Conservation (phyloP, 92 coral and sea anemone genomes). For the Desmophyllum pertusum region DNA sequence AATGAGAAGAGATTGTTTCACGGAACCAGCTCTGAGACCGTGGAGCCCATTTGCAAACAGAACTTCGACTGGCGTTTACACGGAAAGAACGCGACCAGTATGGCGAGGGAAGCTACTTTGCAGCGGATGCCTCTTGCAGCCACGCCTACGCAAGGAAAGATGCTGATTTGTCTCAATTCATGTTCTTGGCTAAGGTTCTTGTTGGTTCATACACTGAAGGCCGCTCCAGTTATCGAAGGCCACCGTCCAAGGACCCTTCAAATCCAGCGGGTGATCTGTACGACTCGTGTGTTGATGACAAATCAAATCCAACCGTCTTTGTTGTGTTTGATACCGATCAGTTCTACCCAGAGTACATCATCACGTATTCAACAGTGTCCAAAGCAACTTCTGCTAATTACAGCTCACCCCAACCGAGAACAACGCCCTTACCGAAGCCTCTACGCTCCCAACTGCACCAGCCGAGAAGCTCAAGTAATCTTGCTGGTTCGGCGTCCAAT, state of each 20-base stretch:
- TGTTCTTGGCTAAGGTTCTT: conserved; percentile 84
- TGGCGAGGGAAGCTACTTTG: conserved; percentile 92
- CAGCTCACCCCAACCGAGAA: not conserved
- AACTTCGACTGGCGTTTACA: conserved; percentile 92
- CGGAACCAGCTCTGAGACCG: conserved; percentile 66
- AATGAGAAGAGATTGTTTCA: conserved; percentile 77
- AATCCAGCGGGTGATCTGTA: conserved; percentile 75
- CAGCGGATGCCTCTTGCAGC: conserved; percentile 69
- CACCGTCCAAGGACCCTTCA: conserved; percentile 73
- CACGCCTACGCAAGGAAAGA: conserved; percentile 56
- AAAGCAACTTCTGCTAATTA: not conserved
- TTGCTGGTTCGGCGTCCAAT: too few species aligned
- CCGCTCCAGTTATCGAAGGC: conserved; percentile 53
- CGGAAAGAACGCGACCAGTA: conserved; percentile 75
- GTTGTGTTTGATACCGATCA: conserved; percentile 87
- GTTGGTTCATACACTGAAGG: conserved; percentile 82
- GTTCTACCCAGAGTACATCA: conserved; percentile 83
- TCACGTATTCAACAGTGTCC: conserved; percentile 41
- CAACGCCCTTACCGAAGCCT: not conserved
- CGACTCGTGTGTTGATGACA: conserved; percentile 81
- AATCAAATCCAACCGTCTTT: conserved; percentile 62
- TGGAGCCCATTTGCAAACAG: conserved; percentile 85
- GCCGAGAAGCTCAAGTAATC: too few species aligned
- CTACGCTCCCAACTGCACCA: not conserved
- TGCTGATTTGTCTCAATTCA: conserved; percentile 3